Evolutionary conservation across 1,140 invertebrate genomes (phyloP), one percentile per base, ranked within the genome.

Genomic region (Portunus trituberculatus): DNA sequence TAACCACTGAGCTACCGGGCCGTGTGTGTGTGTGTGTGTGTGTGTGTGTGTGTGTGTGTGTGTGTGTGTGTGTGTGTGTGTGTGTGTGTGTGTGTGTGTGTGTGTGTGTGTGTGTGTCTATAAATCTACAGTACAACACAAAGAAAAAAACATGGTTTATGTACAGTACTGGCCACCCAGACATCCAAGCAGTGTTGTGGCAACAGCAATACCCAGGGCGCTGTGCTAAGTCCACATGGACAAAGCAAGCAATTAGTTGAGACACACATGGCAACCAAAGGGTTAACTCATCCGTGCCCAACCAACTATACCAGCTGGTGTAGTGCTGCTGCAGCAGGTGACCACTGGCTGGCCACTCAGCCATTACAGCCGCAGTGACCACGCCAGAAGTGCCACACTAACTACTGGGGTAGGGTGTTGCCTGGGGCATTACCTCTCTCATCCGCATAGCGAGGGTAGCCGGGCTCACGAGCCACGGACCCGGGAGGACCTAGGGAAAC

Each of bases 371-470:
- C 86, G 84, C 93, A 88, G 82, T 95, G 94, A 89, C 94, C 94
- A 93, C 90, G 91, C 92, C 92, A 95, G 93, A 94, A 12, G 82
- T 89, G 52, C 91, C 95, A 94, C 92, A 96, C 92, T 95, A 95
- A 95, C 91, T 94, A 95, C 88, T 94, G 92, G 93, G 96, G 92
- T 67, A 95, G 76, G 93, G 89, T 94, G 96, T 92, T 96, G 52
- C 93, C 93, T 67, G 95, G 92, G 83, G 95, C 94, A 96, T 96
- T 96, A 96, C 96, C 96, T 96, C 96, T 95, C 94, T 96, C 96
- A 92, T 96, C 96, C 92, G 96, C 92, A 95, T 96, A 96, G 93
- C 96, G 96, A 83, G 92, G 95, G 93, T 96, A 96, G 95, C 94
- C 95, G 92, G 87, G 93, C 48, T 96, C 96, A 84, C 96, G 94